A percentile compares a stretch with the other conserved stretches of the same genome.
These are phyloP conservation scores for Acestrorhynchus altus DNA, from an alignment of 2,797 vertebrate species.

Conservation along the genomic window DNA sequence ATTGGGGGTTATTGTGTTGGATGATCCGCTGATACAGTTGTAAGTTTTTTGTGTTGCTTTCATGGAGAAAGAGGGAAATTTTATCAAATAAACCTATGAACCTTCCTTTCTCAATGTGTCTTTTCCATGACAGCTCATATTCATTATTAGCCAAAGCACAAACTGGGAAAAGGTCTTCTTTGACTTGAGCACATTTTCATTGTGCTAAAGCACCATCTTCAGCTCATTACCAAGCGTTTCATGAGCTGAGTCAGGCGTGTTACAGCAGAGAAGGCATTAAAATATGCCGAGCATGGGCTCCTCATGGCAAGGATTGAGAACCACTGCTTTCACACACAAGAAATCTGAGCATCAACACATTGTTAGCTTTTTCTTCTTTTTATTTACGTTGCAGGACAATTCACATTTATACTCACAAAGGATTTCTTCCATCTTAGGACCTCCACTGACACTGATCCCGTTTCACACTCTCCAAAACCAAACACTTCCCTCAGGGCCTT, in stretches of 20 bases:
- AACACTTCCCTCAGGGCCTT: not conserved
- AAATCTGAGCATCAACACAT: not conserved
- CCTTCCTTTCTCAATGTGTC: conserved; percentile 9
- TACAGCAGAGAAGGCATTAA: conserved; percentile 10
- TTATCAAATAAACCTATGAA: conserved; percentile 58
- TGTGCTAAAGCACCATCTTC: conserved; percentile 2
- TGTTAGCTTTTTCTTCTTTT: not conserved
- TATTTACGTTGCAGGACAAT: conserved; percentile 10
- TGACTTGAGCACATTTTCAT: not conserved
- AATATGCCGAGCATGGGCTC: conserved; percentile 12
- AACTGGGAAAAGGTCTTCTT: not conserved
- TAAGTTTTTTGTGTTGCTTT: conserved; percentile 33
- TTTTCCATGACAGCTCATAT: not conserved
- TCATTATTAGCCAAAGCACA: not conserved
- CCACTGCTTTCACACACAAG: not conserved
- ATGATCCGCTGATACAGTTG: conserved; percentile 43
- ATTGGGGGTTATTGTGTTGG: conserved; percentile 29
- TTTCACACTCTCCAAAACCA: not conserved
- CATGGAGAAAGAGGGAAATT: conserved; percentile 51
- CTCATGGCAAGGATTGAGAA: conserved; percentile 7
- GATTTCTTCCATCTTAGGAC: conserved; percentile 12
- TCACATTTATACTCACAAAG: conserved; percentile 12
- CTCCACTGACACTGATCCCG: not conserved
- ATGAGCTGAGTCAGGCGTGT: not conserved
- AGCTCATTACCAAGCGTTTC: not conserved